Evolutionary conservation across 2,888 invertebrate genomes (phyloP).

Genomic region (Drosophila mettleri): DNA sequence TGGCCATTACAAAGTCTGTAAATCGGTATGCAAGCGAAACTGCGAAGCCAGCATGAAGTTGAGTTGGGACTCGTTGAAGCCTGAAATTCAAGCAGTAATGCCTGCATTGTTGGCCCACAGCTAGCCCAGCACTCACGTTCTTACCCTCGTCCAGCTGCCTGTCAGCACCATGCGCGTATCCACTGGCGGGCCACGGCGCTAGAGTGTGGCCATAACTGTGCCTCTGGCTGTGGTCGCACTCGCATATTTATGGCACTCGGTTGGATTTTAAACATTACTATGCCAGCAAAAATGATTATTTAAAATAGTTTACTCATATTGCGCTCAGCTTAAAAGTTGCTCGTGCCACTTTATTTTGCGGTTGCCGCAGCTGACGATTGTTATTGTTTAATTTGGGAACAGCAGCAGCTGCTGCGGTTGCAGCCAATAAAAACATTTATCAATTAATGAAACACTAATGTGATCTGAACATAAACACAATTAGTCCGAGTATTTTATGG

Average conservation of each 20-base stretch:
- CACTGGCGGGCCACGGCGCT: conserved; percentile 27
- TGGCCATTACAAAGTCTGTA: conserved; percentile 53
- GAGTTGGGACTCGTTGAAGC: conserved; percentile 56
- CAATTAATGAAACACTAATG: conserved; percentile 52
- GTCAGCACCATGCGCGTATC: conserved; percentile 55
- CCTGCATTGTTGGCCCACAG: conserved; percentile 63
- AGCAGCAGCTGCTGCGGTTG: conserved; percentile 16
- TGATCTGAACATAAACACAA: conserved; percentile 10
- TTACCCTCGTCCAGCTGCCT: conserved; percentile 42
- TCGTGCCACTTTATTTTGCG: conserved; percentile 30
- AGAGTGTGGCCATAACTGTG: conserved; percentile 32
- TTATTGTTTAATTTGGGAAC: conserved; percentile 52
- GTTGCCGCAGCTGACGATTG: conserved; percentile 37
- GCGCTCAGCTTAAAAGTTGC: background rate
- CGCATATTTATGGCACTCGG: conserved; percentile 52
- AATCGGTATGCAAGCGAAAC: conserved; percentile 42
- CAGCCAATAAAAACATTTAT: conserved; percentile 57
- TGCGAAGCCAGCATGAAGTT: conserved; percentile 37
- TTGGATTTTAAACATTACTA: conserved; percentile 47
- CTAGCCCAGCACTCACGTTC: background rate
- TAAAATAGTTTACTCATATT: conserved; percentile 5
- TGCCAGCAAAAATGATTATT: background rate
- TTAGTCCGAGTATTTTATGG: conserved; percentile 3
- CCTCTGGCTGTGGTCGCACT: conserved; percentile 30
- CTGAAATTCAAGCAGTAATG: conserved; percentile 74